Evolutionary conservation across 1,140 invertebrate species (phyloP).

Genomic region (Dolichoris vasculosae): DNA sequence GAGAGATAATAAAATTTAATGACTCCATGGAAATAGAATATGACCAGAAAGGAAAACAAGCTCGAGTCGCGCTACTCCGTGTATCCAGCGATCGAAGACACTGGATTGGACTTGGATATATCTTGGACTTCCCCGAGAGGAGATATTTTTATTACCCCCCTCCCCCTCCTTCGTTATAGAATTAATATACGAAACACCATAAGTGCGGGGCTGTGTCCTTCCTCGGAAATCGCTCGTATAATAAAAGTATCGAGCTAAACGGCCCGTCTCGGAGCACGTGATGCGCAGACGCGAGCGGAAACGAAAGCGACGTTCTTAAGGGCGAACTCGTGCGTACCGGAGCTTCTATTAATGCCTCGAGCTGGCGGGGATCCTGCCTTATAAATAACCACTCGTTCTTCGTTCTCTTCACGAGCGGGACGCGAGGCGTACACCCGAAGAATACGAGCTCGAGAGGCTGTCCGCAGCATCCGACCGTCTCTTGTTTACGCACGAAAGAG

Average conservation of each 20-base stretch:
- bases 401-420: neutral
- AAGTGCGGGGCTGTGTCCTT: neutral
- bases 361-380: neutral
- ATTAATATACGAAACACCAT: constrained; percentile 10
- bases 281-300: neutral
- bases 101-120: no score
- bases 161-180: neutral
- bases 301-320: neutral
- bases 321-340: neutral
- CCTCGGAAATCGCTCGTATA: neutral
- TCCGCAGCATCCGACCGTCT: no score
- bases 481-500: neutral
- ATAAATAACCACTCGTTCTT: neutral
- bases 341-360: neutral
- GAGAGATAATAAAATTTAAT: neutral
- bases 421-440: no score
- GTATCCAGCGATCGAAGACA: neutral
- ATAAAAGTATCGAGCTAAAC: neutral
- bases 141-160: neutral
- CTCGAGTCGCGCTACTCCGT: neutral
- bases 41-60: neutral
- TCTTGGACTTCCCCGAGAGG: neutral
- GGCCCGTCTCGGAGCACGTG: neutral
- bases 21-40: constrained; percentile 8
- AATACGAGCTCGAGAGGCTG: neutral